These are phyloP conservation scores for Drosophila diplacantha DNA, from an alignment of 2,888 invertebrate genomes.

Conservation along the genomic window DNA sequence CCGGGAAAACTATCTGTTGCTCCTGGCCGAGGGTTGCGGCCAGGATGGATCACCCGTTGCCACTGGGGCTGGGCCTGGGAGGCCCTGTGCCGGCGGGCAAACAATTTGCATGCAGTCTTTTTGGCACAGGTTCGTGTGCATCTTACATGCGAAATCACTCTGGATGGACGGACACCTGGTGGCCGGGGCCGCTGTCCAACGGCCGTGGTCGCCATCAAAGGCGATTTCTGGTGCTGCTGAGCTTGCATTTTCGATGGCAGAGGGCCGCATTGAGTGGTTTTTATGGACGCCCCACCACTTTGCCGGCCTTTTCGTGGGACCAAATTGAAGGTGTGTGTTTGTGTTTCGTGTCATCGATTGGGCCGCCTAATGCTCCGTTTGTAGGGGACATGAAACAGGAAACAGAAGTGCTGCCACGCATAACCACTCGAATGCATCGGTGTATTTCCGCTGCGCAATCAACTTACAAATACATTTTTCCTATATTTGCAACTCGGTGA, in stretches of 20 bases:
- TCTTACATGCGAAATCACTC: constrained; percentile 55
- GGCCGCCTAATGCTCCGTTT: constrained; percentile 22
- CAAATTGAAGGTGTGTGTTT: constrained; percentile 29
- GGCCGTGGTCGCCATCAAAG: constrained; percentile 45
- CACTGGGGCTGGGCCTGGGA: neutral
- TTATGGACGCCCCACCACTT: neutral
- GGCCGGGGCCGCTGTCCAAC: constrained; percentile 12
- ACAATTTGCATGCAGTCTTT: constrained; percentile 54
- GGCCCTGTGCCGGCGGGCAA: constrained; percentile 26
- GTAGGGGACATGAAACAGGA: constrained; percentile 51
- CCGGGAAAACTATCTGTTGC: constrained; percentile 66
- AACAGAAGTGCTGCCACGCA: constrained; percentile 31
- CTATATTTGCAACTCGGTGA: constrained; percentile 4
- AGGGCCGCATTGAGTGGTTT: constrained; percentile 26
- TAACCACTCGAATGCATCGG: constrained; percentile 30
- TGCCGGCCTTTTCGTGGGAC: constrained; percentile 4
- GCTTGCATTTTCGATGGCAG: constrained; percentile 28
- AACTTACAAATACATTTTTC: constrained; percentile 31
- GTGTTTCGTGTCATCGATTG: constrained; percentile 23
- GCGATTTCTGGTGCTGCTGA: constrained; percentile 36
- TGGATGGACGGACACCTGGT: constrained; percentile 21
- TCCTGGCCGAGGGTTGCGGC: constrained; percentile 35
- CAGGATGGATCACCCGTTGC: constrained; percentile 3
- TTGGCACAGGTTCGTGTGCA: constrained; percentile 38
- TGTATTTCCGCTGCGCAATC: constrained; percentile 50